phyloP scores from a whole-genome alignment of 2,888 invertebrate species.

The Macropis europaea region DNA sequence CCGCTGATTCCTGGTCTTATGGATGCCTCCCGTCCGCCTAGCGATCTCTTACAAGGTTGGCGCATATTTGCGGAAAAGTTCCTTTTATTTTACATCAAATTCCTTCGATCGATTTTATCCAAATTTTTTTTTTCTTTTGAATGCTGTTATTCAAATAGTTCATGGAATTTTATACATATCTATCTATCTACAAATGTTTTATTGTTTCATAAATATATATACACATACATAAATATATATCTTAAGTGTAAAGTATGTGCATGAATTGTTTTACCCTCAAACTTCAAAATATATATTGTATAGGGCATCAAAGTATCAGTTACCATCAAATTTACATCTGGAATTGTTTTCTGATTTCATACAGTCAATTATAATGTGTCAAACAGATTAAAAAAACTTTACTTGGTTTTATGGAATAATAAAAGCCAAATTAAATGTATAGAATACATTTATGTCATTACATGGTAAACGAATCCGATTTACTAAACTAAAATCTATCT shows the following conservation, averaged over 20 bases:
- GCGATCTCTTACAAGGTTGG: conserved; percentile 81
- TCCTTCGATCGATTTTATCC: conserved; percentile 26
- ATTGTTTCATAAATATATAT: conserved; percentile 12
- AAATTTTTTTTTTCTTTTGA: conserved; percentile 20
- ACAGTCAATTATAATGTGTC: conserved; percentile 11
- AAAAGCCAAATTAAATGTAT: conserved; percentile 23
- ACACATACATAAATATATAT: conserved; percentile 9
- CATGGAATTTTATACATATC: conserved; percentile 6
- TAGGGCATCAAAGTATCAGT: conserved; percentile 7
- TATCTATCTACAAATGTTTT: conserved; percentile 15
- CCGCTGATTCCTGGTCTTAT: conserved; percentile 85
- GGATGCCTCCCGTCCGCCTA: conserved; percentile 83
- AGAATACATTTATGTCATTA: conserved; percentile 18
- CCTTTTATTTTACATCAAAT: conserved; percentile 41
- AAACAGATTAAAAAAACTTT: conserved; percentile 14
- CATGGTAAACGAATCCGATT: conserved; percentile 28
- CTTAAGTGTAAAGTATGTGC: conserved; percentile 37
- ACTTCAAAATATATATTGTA: conserved; percentile 20
- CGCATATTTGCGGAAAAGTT: conserved; percentile 63
- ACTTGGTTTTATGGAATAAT: conserved; percentile 28
- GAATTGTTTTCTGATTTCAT: conserved; percentile 18
- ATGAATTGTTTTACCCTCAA: conserved; percentile 31
- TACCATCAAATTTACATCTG: not conserved
- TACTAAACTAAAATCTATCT: conserved; percentile 18
- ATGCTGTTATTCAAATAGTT: conserved; percentile 22